Conservation (phyloP, 2,113 vertebrate species). For the Dicerorhinus sumatrensis region DNA sequence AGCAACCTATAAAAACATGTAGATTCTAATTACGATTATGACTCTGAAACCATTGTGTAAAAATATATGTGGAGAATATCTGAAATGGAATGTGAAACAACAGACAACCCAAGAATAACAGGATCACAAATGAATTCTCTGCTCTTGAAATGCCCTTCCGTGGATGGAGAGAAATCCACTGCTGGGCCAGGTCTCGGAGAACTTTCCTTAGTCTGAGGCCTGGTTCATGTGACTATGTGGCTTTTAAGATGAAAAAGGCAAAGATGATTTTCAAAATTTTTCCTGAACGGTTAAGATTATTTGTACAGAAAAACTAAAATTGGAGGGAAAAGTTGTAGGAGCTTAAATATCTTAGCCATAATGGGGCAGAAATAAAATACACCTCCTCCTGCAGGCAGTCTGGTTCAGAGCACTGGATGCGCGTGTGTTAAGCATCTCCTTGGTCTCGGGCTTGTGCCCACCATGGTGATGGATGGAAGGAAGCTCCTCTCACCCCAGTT, state of each 20-base stretch:
- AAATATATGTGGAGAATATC: not conserved
- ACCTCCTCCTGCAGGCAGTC: not conserved
- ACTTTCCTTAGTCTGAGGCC: not conserved
- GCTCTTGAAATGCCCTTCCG: not conserved
- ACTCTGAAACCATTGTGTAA: not conserved
- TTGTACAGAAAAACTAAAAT: not conserved
- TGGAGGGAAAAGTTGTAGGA: too few species aligned
- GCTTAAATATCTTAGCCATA: not conserved
- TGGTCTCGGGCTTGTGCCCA: not conserved
- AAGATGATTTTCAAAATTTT: not conserved
- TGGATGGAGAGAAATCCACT: not conserved
- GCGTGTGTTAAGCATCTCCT: too few species aligned
- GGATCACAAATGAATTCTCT: not conserved
- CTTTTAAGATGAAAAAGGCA: not conserved
- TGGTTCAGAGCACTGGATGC: accelerated
- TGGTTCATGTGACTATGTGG: not conserved
- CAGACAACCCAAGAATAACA: not conserved
- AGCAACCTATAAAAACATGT: not conserved
- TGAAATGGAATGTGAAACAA: not conserved
- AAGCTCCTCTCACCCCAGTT: not conserved
- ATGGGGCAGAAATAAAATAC: not conserved
- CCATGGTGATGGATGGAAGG: accelerated
- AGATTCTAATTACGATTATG: not conserved
- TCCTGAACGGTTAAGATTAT: not conserved
- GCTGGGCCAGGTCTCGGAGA: not conserved